Evolutionary conservation across 2,113 vertebrate species (phyloP).

Genomic region (Garra rufa): DNA sequence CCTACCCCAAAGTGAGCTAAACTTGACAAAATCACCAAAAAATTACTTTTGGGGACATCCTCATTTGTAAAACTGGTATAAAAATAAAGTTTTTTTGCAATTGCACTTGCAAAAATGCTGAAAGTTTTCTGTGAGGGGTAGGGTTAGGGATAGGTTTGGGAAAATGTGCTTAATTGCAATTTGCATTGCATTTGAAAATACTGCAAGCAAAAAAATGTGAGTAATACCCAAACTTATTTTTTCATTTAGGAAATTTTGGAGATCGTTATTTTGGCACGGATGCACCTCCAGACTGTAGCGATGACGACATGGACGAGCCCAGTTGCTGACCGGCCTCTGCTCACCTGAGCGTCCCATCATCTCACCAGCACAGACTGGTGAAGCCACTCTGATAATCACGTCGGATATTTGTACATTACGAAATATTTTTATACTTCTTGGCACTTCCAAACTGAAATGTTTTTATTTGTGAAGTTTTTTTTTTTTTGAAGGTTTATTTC

Average conservation of each 20-base stretch:
- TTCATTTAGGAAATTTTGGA: slow-evolving; percentile 88
- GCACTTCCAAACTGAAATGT: neutral
- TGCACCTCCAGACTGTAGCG: slow-evolving; percentile 89
- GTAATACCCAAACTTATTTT: neutral
- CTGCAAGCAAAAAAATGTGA: neutral
- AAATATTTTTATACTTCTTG: slow-evolving; percentile 41
- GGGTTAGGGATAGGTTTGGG: too few relatives aligned
- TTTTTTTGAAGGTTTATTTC: too few relatives aligned
- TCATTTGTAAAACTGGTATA: too few relatives aligned
- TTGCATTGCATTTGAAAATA: too few relatives aligned
- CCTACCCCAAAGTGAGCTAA: too few relatives aligned
- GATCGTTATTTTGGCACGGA: slow-evolving; percentile 97
- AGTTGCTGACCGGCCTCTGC: neutral
- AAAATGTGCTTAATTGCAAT: too few relatives aligned
- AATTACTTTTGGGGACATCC: too few relatives aligned
- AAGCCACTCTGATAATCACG: neutral
- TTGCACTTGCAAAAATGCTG: too few relatives aligned
- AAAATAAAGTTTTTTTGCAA: too few relatives aligned
- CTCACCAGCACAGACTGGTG: neutral
- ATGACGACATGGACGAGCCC: slow-evolving; percentile 83
- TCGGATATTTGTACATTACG: slow-evolving; percentile 12
- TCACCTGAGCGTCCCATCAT: neutral
- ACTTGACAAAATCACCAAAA: too few relatives aligned
- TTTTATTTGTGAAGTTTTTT: slow-evolving; percentile 4
- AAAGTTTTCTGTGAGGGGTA: too few relatives aligned